phyloP scores from a whole-genome alignment of 2,113 vertebrate species.

The Coracopsis vasa region DNA sequence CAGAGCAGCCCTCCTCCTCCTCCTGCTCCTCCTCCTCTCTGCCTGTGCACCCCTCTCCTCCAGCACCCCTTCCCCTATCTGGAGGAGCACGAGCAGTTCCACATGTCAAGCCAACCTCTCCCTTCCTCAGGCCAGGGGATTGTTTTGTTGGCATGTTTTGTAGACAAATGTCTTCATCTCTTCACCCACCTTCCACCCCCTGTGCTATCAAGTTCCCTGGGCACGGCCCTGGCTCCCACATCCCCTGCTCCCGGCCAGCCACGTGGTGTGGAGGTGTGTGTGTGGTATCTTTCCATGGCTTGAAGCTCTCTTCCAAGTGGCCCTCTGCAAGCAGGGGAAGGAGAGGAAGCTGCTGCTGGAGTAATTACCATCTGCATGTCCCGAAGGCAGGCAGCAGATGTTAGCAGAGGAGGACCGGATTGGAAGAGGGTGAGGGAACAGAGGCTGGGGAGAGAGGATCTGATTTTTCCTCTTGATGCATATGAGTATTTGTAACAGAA shows the following conservation, averaged over 20 bases:
- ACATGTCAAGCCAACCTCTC: neutral
- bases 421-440: constrained; percentile 54
- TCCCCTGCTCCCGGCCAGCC: neutral
- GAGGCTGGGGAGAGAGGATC: neutral
- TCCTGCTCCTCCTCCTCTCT: neutral
- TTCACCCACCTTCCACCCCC: neutral
- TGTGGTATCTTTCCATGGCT: neutral
- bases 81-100: neutral
- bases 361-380: constrained; percentile 86
- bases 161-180: neutral
- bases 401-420: constrained; percentile 71
- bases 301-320: constrained; percentile 24
- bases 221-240: neutral
- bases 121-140: neutral
- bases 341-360: constrained; percentile 82
- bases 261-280: neutral
- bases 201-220: neutral
- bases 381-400: constrained; percentile 84
- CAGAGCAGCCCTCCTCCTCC: neutral
- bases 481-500: neutral
- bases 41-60: neutral
- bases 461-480: neutral
- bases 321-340: constrained; percentile 71
- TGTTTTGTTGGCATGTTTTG: neutral
- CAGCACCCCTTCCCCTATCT: neutral